Base-by-base conservation (phyloP, 2,888 invertebrate species). In the Eudemis profundana region DNA sequence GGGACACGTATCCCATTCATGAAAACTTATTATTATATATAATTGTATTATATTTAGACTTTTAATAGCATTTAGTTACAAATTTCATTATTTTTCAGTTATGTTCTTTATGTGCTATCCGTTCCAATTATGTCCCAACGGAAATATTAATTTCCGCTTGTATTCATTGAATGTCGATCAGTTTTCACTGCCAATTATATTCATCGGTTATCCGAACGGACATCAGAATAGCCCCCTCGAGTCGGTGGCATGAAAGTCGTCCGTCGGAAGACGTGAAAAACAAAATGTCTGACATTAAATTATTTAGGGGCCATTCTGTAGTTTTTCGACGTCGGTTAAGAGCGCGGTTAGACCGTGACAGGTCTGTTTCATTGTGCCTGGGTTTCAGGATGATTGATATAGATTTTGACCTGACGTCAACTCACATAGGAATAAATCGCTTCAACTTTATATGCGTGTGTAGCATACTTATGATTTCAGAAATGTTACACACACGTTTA, bases 221-320 rank as follows among this genome's bases (percentile, higher is more conserved):
- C 61, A 46, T 61, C 33, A 67, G 71, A 73, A 75, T 73, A 73
- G 63, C 38, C 60, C 66, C 70, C 57, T n/a, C 44, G 68, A 69
- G 72, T 68, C 69, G 73, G 72, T 70, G 71, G 70, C 69, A 66
- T 71, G 57, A 70, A 74, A 71, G 69, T 66, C 60, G 68, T 65
- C 61, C 19, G 40, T 50, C 51, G 42, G 50, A 14, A n/a, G 36
- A 47, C 27, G 57, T 47, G 57, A 57, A 61, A 61, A 50, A 51
- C 51, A 53, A 61, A 61, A 61, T 61, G 53, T 61, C 61, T 14
- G 51, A 53, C 61, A 61, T 61, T 51, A 53, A 61, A 44, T 61
- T 53, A 61, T 61, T 61, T 50, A 61, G 49, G 40, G 50, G 40
- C 15, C 56, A 15, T 57, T 50, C 50, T 49, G 47, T 49, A 29